Evolutionary conservation across 1,140 invertebrate genomes (phyloP).

Genomic region (Drosophila lacertosa): DNA sequence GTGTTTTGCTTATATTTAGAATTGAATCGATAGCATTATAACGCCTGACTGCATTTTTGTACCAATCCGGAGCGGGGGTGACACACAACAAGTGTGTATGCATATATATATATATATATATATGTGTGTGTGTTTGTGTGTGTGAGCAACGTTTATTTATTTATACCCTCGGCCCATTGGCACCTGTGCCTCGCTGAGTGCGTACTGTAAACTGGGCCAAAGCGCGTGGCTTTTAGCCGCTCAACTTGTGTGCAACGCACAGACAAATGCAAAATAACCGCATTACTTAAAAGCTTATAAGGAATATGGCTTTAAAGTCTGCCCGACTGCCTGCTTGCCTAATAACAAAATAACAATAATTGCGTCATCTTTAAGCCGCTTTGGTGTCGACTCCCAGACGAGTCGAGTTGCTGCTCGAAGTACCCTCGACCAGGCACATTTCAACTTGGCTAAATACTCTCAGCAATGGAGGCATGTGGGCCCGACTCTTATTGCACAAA

Average conservation of each 20-base stretch:
- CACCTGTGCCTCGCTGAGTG: conserved; percentile 1
- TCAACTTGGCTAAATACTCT: not conserved
- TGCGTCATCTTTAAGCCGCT: not conserved
- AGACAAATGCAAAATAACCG: too few relatives aligned
- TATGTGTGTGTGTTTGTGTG: conserved; percentile 4
- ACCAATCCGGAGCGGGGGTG: conserved; percentile 31
- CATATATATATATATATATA: conserved; percentile 12
- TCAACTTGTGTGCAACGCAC: not conserved
- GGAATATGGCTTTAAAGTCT: too few relatives aligned
- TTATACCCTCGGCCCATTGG: conserved; percentile 30
- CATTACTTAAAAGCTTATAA: too few relatives aligned
- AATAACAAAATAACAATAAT: not conserved
- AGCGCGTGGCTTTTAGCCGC: not conserved
- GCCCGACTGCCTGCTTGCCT: too few relatives aligned
- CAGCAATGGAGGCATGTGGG: not conserved
- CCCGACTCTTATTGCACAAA: not conserved
- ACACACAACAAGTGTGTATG: conserved; percentile 30
- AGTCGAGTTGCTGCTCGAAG: too few relatives aligned
- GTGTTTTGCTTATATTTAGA: conserved; percentile 67
- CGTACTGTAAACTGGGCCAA: conserved; percentile 3
- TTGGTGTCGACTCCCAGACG: not conserved
- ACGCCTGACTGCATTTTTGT: conserved; percentile 72
- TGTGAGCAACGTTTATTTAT: conserved; percentile 23
- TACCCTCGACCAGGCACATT: not conserved
- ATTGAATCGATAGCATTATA: conserved; percentile 73